These are phyloP conservation scores for Stenotaenia linearis DNA, from an alignment of 2,888 invertebrate genomes.

Conservation along the genomic window DNA sequence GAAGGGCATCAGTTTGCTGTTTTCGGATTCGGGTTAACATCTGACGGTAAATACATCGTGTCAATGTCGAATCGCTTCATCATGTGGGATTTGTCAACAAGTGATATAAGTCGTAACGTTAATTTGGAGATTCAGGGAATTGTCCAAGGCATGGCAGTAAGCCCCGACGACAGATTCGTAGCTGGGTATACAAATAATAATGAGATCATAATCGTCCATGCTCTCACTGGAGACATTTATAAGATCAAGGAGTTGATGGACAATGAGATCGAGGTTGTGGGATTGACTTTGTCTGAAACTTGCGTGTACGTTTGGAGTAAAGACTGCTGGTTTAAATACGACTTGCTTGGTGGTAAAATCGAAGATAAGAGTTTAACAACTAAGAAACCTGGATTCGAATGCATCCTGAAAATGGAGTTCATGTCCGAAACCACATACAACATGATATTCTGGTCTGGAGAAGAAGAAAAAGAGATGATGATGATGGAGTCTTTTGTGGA, in stretches of 20 bases:
- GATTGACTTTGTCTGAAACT: conserved; percentile 61
- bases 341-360: conserved; percentile 41
- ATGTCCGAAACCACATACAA: conserved; percentile 50
- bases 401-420: conserved; percentile 56
- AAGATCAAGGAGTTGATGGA: conserved; percentile 59
- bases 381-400: not conserved
- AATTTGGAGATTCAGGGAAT: conserved; percentile 87
- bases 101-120: conserved; percentile 87
- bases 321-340: conserved; percentile 65
- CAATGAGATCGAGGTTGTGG: conserved; percentile 68
- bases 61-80: conserved; percentile 95
- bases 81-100: conserved; percentile 93
- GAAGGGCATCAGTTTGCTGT: conserved; percentile 98
- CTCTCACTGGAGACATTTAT: conserved; percentile 84
- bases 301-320: conserved; percentile 72
- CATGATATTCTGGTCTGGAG: conserved; percentile 75
- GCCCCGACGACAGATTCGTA: conserved; percentile 92
- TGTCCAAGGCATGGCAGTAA: conserved; percentile 86
- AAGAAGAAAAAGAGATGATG: conserved; percentile 62
- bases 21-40: conserved; percentile 82
- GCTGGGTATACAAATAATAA: conserved; percentile 94
- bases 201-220: conserved; percentile 83
- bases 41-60: conserved; percentile 85
- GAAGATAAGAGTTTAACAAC: not conserved
- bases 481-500: conserved; percentile 58